Evolutionary conservation across 2,888 invertebrate species (phyloP), one percentile per base, ranked within the genome.

Genomic region (Cryptocheilus praepositus): DNA sequence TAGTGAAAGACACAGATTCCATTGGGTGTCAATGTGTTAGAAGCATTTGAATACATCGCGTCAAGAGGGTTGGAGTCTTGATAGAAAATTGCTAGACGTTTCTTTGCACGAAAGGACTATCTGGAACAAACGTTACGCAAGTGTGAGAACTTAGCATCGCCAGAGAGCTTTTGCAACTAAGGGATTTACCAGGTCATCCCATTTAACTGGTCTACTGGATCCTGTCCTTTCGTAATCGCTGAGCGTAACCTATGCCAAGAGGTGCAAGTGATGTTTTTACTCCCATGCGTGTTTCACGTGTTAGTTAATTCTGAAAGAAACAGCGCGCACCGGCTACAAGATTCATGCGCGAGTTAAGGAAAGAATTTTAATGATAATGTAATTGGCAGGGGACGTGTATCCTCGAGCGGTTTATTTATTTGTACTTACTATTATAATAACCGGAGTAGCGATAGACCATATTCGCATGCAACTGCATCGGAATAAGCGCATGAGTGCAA

Each of bases 131-230:
- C 5, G 59, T 79, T 79, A 60, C 73, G 71, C 73, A 79, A 79
- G 65, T 60, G 53, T 69, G 75, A 70, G 77, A 77, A 71, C 25
- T 73, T 64, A 67, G 56, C 73, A 62, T 70, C 71, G 67, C 69
- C 44, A 62, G 19, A 11, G 60, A 62, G 74, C 75, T 79, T 79
- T 76, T 79, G 79, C 79, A 79, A 79, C 64, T 28, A 61, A 71
- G 61, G 68, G 64, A 69, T 74, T 67, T 73, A 70, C 66, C 69
- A 69, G 80, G 80, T 77, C 79, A 80, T 78, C 75, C 70, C 60
- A 63, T 72, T 79, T 73, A 75, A 75, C 74, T 70, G 65, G 67
- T 70, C 65, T 59, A 71, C 73, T 57, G 61, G 67, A 72, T 66
- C 60, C 57, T 67, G 67, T 52, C 53, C 73, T 80, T 81, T 81